A percentile compares a stretch with the other conserved stretches of the same genome.
phyloP scores from a whole-genome alignment of 2,888 invertebrate genomes.

The Pocota personata region DNA sequence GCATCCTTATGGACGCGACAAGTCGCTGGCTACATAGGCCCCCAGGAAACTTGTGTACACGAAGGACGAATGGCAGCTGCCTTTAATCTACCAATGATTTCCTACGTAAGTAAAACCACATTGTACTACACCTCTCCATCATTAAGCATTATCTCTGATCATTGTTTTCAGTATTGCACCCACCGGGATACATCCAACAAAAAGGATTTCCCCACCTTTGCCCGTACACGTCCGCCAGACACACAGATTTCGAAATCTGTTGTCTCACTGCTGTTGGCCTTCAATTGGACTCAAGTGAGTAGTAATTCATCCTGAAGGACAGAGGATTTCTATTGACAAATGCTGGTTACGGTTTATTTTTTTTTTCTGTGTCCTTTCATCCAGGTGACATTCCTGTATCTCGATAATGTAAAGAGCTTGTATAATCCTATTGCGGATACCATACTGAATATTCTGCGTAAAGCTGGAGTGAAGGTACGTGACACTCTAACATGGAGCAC shows the following conservation, averaged over 20 bases:
- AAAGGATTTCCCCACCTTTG: slow-evolving; percentile 94
- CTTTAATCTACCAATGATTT: slow-evolving; percentile 97
- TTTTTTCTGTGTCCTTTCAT: slow-evolving; percentile 66
- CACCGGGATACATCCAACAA: slow-evolving; percentile 95
- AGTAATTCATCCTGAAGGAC: neutral
- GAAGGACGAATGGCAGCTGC: slow-evolving; percentile 97
- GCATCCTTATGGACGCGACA: slow-evolving; percentile 93
- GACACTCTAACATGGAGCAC: slow-evolving; percentile 86
- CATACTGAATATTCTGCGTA: slow-evolving; percentile 88
- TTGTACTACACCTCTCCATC: neutral
- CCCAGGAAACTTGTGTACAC: slow-evolving; percentile 92
- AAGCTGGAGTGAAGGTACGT: slow-evolving; percentile 88
- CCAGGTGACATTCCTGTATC: slow-evolving; percentile 93
- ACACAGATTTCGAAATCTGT: slow-evolving; percentile 97
- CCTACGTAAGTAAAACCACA: slow-evolving; percentile 90
- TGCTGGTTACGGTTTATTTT: neutral
- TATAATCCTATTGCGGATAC: slow-evolving; percentile 91
- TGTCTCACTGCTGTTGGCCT: slow-evolving; percentile 91
- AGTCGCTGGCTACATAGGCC: slow-evolving; percentile 94
- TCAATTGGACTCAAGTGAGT: slow-evolving; percentile 94
- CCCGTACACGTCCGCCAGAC: slow-evolving; percentile 95
- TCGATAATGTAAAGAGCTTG: slow-evolving; percentile 89
- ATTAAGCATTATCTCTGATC: neutral
- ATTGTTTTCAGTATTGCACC: slow-evolving; percentile 91
- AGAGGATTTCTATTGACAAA: neutral